Conservation (phyloP, 2,888 invertebrate species). For the Tricholauxania praeusta region DNA sequence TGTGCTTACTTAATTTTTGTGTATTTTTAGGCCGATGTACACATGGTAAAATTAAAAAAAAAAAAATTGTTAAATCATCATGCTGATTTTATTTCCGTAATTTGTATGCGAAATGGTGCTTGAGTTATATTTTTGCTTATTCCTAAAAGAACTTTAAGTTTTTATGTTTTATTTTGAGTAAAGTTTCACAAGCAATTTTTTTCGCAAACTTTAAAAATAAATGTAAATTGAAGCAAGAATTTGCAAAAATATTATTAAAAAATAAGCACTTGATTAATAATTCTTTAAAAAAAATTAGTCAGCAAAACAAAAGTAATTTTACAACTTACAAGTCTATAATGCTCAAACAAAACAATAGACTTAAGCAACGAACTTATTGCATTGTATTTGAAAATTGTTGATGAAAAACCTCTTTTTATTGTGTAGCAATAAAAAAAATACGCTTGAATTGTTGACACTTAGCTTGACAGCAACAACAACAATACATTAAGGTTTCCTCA, state of each 20-base stretch:
- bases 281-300: not conserved
- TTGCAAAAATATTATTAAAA: not conserved
- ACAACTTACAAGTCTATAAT: no score
- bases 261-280: not conserved
- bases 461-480: no score
- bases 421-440: no score
- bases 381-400: no score
- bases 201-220: not conserved
- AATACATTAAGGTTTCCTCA: no score
- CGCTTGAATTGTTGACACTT: no score
- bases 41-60: not conserved
- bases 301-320: no score
- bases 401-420: no score
- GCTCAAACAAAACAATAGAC: no score
- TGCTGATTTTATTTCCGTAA: not conserved
- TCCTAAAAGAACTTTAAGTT: conserved; percentile 12
- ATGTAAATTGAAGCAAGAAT: not conserved
- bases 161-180: not conserved
- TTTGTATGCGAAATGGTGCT: conserved; percentile 9
- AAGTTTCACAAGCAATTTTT: not conserved
- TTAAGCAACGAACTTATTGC: no score
- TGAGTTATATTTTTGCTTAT: conserved; percentile 9
- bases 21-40: not conserved
- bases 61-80: not conserved
- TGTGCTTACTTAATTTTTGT: not conserved